These are phyloP conservation scores for Diarsia rubi DNA, from an alignment of 2,888 invertebrate genomes.

Conservation along the genomic window DNA sequence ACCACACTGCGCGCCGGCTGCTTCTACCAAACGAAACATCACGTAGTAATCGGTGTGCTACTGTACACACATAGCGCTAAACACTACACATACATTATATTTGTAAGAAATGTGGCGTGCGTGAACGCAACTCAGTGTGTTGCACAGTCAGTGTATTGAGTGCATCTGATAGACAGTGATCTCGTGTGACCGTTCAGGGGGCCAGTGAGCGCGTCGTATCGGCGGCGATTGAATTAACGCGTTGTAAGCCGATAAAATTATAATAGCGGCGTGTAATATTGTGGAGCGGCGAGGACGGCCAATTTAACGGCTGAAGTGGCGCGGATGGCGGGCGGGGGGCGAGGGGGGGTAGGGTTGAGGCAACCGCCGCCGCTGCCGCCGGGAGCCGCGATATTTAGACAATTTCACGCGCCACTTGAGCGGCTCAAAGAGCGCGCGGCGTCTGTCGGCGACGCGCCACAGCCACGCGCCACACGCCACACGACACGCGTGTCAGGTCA, in stretches of 20 bases:
- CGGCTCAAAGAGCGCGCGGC: slow-evolving; percentile 46
- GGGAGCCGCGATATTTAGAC: slow-evolving; percentile 55
- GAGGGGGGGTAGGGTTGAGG: not conserved
- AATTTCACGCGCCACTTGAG: slow-evolving; percentile 56
- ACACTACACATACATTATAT: not conserved
- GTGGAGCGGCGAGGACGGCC: slow-evolving; percentile 42
- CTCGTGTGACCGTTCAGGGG: slow-evolving; percentile 5
- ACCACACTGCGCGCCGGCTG: no score
- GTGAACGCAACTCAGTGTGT: not conserved
- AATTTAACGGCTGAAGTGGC: slow-evolving; percentile 49
- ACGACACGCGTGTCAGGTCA: no score
- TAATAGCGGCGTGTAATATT: slow-evolving; percentile 36
- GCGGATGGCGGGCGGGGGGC: not conserved
- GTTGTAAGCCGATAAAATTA: slow-evolving; percentile 33
- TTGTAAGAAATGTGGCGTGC: not conserved
- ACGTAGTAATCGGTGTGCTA: no score
- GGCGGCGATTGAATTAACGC: slow-evolving; percentile 29
- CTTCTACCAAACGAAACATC: no score
- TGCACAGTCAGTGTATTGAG: not conserved
- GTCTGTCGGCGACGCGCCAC: slow-evolving; percentile 23
- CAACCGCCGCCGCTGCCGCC: slow-evolving; percentile 10
- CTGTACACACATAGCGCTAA: not conserved
- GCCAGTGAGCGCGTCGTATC: not conserved
- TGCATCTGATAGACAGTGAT: not conserved
- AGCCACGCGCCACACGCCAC: not conserved